Base-by-base conservation (phyloP, 2,113 vertebrate genomes). In the Siphamia tubifer region DNA sequence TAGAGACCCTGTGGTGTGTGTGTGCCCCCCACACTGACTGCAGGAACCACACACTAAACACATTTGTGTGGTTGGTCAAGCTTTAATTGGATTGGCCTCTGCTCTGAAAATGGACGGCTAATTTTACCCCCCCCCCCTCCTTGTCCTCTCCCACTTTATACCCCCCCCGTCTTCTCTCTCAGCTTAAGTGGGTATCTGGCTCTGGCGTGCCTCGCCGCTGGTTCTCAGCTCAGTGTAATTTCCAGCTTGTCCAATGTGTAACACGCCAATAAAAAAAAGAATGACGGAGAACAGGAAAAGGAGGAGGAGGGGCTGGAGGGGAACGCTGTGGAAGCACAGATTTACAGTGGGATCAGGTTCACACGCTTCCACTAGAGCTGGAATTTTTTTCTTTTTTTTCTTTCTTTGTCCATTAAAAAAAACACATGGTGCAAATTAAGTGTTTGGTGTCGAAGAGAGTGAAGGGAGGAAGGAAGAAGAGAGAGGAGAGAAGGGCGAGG, bases 381-480 rank as follows among this genome's bases (percentile, higher is more conserved):
- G 36, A 7, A 42, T 31, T 42, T 27, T 2, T 3, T 38, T 21
- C 44, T 13, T 5, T 5, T 13, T 28, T 51, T 36, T 35, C 17
- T 23, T 31, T 39, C 61, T 74, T 58, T 80, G 74, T 77, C 79
- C 48, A 74, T 87, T 88, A 86, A 79, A 85, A 77, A 76, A 83
- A 87, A 89, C 89, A 90, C 86, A 91, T 91, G 89, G 88, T 84
- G 87, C 85, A 91, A 89, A 93, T 93, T 90, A 91, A 84, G 82
- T 86, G 76, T 68, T 57, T 13, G 74, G 60, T 65, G 72, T 39
- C 36, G 61, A 82, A 81, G 68, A 73, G 70, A 77, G 67, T 8
- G 53, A 51, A 44, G 47, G 68, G 34, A 79, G 79, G 58, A 78
- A 78, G 57, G 76, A 65, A 65, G 40, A 52, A 82, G 70, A 39